These are phyloP conservation scores for Sepiola atlantica DNA, from an alignment of 2,888 invertebrate genomes.

Conservation along the genomic window DNA sequence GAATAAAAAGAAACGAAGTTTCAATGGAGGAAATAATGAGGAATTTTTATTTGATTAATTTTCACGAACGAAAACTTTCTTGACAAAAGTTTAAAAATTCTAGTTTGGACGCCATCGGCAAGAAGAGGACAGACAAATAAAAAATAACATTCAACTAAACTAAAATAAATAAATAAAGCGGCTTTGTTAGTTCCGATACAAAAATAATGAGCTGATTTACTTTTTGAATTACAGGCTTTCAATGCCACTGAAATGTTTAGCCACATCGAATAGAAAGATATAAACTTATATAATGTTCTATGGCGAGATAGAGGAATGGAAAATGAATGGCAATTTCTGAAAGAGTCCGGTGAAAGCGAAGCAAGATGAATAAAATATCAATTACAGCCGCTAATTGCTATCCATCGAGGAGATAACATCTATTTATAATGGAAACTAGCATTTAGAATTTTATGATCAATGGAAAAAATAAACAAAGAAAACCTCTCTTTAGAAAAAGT, in stretches of 20 bases:
- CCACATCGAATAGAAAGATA: background rate
- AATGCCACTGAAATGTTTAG: background rate
- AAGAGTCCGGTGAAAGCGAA: background rate
- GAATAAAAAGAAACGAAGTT: background rate
- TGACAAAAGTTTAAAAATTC: background rate
- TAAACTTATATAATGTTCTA: background rate
- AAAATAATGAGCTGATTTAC: background rate
- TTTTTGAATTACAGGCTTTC: background rate
- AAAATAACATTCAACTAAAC: too few relatives aligned
- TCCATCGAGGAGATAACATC: background rate
- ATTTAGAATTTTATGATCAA: background rate
- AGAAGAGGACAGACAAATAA: background rate
- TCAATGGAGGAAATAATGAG: background rate
- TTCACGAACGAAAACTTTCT: background rate
- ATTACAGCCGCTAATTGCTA: background rate
- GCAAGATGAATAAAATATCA: background rate
- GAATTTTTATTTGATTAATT: background rate
- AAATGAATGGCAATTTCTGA: background rate
- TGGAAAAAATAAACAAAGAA: background rate
- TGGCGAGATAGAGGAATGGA: background rate
- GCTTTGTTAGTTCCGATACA: background rate
- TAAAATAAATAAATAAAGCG: background rate
- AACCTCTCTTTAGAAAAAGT: too few relatives aligned
- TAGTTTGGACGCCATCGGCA: background rate
- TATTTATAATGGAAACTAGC: background rate